These are phyloP conservation scores for Origma solitaria DNA, from an alignment of 2,113 vertebrate species.

Conservation along the genomic window DNA sequence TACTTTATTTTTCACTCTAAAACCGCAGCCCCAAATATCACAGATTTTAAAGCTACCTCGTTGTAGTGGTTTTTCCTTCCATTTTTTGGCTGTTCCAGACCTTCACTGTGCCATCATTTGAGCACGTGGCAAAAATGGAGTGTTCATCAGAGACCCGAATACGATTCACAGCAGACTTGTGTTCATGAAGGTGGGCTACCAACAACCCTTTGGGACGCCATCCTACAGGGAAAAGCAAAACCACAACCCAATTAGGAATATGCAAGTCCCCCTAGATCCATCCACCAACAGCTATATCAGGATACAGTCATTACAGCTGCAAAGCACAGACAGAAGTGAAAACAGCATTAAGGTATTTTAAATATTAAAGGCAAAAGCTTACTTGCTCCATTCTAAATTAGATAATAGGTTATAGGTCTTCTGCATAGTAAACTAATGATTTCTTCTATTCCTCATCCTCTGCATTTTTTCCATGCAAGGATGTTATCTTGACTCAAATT, in stretches of 20 bases:
- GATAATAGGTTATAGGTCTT: background rate
- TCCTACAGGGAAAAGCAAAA: slow-evolving; percentile 67
- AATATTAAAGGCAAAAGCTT: background rate
- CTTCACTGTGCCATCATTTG: slow-evolving; percentile 95
- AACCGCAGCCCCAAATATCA: background rate
- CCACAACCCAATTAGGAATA: background rate
- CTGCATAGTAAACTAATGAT: background rate
- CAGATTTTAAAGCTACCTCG: slow-evolving; percentile 73
- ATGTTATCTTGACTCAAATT: background rate
- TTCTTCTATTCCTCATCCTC: background rate
- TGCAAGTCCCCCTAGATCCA: background rate
- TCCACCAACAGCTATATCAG: background rate
- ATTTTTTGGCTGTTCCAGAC: slow-evolving; percentile 99
- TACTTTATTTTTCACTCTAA: background rate
- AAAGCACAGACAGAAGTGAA: background rate
- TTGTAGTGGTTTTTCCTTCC: slow-evolving; percentile 98
- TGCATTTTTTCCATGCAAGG: background rate
- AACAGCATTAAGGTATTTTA: background rate
- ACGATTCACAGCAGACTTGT: slow-evolving; percentile 92
- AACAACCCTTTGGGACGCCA: slow-evolving; percentile 95
- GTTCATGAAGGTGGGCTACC: slow-evolving; percentile 96
- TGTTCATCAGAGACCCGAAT: slow-evolving; percentile 95
- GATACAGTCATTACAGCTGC: background rate
- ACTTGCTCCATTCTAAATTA: background rate
- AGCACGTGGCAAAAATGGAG: slow-evolving; percentile 94